Conservation (phyloP, 1,140 invertebrate genomes). For the Epicauta chinensis region DNA sequence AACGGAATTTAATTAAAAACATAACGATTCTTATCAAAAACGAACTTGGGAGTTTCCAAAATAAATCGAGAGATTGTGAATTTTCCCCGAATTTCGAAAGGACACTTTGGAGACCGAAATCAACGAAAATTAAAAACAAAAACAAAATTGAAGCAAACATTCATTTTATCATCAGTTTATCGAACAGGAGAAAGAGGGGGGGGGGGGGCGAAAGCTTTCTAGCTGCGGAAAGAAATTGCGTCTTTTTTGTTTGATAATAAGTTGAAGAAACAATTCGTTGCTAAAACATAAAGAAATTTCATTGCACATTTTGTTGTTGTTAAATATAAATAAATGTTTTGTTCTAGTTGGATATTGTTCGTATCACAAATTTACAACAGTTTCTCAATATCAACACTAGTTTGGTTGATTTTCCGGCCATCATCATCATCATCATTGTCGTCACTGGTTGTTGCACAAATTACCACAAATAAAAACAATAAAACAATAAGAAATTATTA, state of each 20-base stretch:
- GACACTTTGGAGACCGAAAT: conserved; percentile 8
- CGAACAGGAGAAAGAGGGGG: no score
- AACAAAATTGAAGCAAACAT: conserved; percentile 8
- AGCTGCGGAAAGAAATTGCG: no score
- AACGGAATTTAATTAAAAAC: no score
- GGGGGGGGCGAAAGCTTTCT: no score
- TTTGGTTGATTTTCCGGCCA: background rate
- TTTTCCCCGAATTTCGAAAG: background rate
- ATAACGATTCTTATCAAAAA: no score
- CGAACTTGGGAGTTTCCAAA: no score
- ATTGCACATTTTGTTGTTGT: conserved; percentile 26
- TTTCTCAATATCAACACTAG: conserved; percentile 16
- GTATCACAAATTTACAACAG: conserved; percentile 31
- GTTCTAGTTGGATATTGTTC: conserved; percentile 26
- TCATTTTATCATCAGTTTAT: background rate
- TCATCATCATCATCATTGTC: background rate
- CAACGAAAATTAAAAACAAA: no score
- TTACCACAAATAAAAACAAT: conserved; percentile 2
- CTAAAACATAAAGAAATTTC: conserved; percentile 29
- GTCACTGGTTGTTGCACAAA: conserved; percentile 1
- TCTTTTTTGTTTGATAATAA: background rate
- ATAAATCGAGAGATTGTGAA: no score
- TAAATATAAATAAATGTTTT: conserved; percentile 18
- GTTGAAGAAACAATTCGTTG: conserved; percentile 28
- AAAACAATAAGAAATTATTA: conserved; percentile 2